These are phyloP conservation scores for Ormia ochracea DNA, from an alignment of 2,888 invertebrate genomes.

Conservation along the genomic window DNA sequence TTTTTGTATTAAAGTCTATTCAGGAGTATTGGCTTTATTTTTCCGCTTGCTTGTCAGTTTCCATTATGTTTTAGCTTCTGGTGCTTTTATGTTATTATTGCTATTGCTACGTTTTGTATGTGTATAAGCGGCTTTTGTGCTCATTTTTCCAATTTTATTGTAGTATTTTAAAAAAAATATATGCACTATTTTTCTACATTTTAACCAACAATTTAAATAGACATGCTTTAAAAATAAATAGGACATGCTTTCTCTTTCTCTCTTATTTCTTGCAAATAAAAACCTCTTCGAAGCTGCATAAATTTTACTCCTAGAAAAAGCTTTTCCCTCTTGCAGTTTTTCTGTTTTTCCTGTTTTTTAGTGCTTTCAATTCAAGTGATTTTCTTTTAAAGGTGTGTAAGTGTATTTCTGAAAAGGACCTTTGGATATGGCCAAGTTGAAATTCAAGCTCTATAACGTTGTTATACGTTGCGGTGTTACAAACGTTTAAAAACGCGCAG, in stretches of 20 bases:
- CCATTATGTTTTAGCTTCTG: constrained; percentile 26
- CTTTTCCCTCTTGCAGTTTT: background rate
- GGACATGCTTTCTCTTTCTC: constrained; percentile 6
- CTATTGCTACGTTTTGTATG: background rate
- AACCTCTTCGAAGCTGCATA: background rate
- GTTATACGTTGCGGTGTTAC: constrained; percentile 60
- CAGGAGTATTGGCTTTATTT: background rate
- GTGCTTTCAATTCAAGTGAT: constrained; percentile 22
- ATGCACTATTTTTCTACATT: constrained; percentile 42
- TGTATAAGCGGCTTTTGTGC: constrained; percentile 53
- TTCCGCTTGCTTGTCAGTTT: constrained; percentile 33
- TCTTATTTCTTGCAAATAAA: background rate
- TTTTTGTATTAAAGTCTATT: background rate
- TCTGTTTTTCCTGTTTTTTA: no score
- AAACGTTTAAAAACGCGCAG: constrained; percentile 58
- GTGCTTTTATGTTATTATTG: background rate
- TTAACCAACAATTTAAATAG: constrained; percentile 15
- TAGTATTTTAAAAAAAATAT: constrained; percentile 36
- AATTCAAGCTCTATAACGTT: constrained; percentile 58
- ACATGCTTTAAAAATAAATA: background rate
- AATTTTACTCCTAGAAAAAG: constrained; percentile 38
- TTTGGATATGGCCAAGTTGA: constrained; percentile 42
- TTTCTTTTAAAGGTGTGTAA: constrained; percentile 9
- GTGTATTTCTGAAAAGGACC: constrained; percentile 45
- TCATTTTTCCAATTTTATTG: constrained; percentile 30